Base-by-base conservation (phyloP, 1,140 invertebrate species). In the Magallana ariakensis region DNA sequence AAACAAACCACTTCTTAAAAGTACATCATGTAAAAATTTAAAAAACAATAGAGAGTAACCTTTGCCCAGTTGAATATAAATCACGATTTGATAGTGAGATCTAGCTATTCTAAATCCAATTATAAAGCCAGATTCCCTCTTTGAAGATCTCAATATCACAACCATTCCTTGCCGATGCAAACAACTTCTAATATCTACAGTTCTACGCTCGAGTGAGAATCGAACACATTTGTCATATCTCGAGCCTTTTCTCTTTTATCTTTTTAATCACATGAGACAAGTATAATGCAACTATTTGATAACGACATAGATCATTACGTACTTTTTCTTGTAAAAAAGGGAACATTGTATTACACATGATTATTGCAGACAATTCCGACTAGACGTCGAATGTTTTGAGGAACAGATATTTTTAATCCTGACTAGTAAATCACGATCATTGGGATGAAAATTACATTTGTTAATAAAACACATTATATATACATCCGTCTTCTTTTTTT, bases 211-310 rank as follows among this genome's bases (percentile, higher is more conserved):
- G 19, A 70, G 22, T 70, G 66, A 70, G 22, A 70, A 11, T 26
- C 22, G 9, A 70, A 70, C 66, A 70, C 66, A 70, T 70, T 70
- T 70, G 26, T 70, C 66, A 70, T 70, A 70, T 26, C 26, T 70
- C 66, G 2, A 70, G 66, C 22, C 26, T 33, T 0, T 13, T 26
- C 33, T 9, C 66, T 70, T 70, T 70, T 19, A 70, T 46, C 22
- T 70, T 70, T 26, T 62, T 62, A n/a, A 62, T 62, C 58, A 26
- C 66, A 70, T 70, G 22, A 70, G 33, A 26, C 19, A 26, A 26
- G 66, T 70, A 70, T 33, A 70, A 46, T 26, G 66, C 66, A 70
- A 70, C 33, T 70, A 70, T 70, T 70, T 70, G 66, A 70, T 70
- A 70, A 70, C 66, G 26, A 70, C 22, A 70, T 70, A 70, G 66